A percentile compares a stretch with the other conserved stretches of the same genome.
phyloP scores from a whole-genome alignment of 37 sponge, comb jelly and placozoan genomes.

The Hormiphora californensis region DNA sequence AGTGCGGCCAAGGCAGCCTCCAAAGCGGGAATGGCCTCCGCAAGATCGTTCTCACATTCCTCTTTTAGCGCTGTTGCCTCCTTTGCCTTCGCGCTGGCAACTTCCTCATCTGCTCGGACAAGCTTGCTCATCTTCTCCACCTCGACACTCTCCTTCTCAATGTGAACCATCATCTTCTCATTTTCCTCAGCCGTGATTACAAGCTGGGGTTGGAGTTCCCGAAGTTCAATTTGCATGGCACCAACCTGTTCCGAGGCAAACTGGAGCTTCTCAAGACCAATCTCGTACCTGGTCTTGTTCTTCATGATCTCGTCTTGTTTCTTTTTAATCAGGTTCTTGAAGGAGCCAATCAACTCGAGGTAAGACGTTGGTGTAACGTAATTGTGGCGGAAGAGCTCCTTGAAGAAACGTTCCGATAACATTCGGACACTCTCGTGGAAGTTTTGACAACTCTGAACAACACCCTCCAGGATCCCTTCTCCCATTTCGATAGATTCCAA shows the following conservation, averaged over 20 bases:
- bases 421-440: conserved; percentile 89
- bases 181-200: conserved; percentile 80
- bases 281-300: conserved; percentile 86
- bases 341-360: conserved; percentile 94
- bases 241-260: conserved; percentile 98
- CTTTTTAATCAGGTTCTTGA: conserved; percentile 75
- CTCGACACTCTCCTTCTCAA: conserved; percentile 80
- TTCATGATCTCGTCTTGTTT: conserved; percentile 78
- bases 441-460: conserved; percentile 82
- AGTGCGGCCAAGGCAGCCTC: conserved; percentile 92
- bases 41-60: conserved; percentile 97
- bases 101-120: conserved; percentile 81
- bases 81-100: conserved; percentile 86
- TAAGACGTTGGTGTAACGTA: conserved; percentile 98
- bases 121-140: conserved; percentile 84
- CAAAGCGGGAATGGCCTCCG: conserved; percentile 98
- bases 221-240: conserved; percentile 91
- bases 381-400: conserved; percentile 79
- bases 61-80: conserved; percentile 88
- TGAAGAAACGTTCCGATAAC: conserved; percentile 67
- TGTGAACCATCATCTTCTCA: conserved; percentile 89
- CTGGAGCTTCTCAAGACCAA: conserved; percentile 90
- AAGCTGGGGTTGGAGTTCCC: conserved; percentile 94
- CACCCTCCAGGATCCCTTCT: conserved; percentile 65
- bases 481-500: conserved; percentile 87